phyloP scores from a whole-genome alignment of 2,888 invertebrate species.

The Prosapia bicincta region DNA sequence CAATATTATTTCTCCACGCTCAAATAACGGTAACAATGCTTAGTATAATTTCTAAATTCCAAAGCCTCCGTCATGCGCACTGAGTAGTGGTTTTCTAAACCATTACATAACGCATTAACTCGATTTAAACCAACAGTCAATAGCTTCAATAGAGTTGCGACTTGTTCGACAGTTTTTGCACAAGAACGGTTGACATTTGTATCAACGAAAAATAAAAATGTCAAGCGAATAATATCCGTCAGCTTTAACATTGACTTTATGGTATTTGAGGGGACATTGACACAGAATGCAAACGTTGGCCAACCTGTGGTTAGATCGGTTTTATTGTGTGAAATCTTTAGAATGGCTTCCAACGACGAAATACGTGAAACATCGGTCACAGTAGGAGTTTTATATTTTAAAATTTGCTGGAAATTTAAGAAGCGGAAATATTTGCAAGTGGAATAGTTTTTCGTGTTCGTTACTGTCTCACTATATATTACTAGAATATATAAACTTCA shows the following conservation, averaged over 20 bases:
- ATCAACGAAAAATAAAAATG: background rate
- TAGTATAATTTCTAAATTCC: background rate
- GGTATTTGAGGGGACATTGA: background rate
- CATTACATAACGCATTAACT: background rate
- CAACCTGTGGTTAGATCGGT: background rate
- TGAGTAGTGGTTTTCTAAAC: background rate
- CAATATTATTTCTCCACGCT: background rate
- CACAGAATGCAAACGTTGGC: background rate
- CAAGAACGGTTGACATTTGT: background rate
- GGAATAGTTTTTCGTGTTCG: no score
- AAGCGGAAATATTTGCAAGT: no score
- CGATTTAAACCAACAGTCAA: background rate
- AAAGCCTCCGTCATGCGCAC: background rate
- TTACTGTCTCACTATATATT: no score
- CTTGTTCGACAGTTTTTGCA: background rate
- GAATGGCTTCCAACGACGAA: no score
- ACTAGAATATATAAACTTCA: no score
- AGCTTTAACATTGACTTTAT: background rate
- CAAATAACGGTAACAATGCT: background rate
- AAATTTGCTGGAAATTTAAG: no score
- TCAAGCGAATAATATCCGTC: background rate
- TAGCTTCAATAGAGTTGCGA: background rate
- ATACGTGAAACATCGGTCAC: no score
- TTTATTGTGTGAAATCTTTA: background rate
- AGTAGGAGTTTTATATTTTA: no score